Base-by-base conservation (phyloP, 1,140 invertebrate species). In the Penaeus indicus region DNA sequence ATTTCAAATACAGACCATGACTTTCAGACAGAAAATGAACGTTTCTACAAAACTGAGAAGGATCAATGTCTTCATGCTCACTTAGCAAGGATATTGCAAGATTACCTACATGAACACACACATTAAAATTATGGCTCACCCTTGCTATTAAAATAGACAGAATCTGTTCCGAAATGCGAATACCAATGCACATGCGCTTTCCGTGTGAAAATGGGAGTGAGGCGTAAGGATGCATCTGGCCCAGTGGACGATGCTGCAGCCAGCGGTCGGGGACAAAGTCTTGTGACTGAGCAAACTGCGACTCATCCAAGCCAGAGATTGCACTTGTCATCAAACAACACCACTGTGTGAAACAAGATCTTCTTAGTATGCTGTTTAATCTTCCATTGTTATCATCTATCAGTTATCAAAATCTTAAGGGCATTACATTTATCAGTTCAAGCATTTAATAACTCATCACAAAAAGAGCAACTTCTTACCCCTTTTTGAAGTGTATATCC, bases 251-350 rank as follows among this genome's bases (percentile, higher is more conserved):
- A 67, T 88, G 81, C 7, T 81, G 80, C 18, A 88, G 22, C 87
- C 87, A 88, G 27, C 87, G 81, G 1, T 88, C 87, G 7, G 87
- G 87, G 11, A 88, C 1, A 60, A 88, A 88, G 19, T 88, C 79
- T 21, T 60, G 18, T 13, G n/a, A 21, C 3, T 62, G 67, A 22
- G 69, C 16, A 25, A 84, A 84, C 27, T 84, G 32, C 27, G 13
- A 21, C 13, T 77, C 81, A 67, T 88, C 87, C 61, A 32, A 60
- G 60, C 27, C 60, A 42, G 82, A 42, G 5, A 84, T 13, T 1
- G 62, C 75, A 84, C 47, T 88, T 61, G 79, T 42, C 7, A 78
- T 25, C 13, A 88, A 22, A 63, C 77, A 32, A 3, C 60, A 1
- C 81, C 82, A 84, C 87, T 88, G 72, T 25, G 63, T 64, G 54